Conservation (phyloP, 2,888 invertebrate species). For the Eremobia ochroleuca region DNA sequence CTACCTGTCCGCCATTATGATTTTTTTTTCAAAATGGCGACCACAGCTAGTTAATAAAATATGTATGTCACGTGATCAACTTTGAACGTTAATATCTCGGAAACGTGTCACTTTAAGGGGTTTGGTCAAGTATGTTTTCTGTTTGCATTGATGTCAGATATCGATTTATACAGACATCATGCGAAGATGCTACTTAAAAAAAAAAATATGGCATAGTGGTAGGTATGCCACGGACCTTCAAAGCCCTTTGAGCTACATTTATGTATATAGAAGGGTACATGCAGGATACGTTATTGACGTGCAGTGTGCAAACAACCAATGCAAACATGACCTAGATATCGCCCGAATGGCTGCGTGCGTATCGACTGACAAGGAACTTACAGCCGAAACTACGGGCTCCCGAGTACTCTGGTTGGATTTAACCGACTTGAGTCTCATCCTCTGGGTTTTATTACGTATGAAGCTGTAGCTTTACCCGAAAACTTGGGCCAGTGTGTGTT, state of each 20-base stretch:
- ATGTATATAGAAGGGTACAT: background rate
- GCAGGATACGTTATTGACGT: background rate
- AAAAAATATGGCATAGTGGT: background rate
- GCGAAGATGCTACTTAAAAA: background rate
- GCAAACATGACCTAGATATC: conserved; percentile 28
- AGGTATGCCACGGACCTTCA: background rate
- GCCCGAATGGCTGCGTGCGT: background rate
- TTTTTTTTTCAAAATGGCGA: no score
- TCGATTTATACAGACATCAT: background rate
- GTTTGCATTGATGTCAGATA: no score
- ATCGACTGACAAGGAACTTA: background rate
- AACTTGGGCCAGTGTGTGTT: conserved; percentile 16
- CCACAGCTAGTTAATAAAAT: no score
- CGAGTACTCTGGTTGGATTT: conserved; percentile 2
- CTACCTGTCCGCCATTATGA: no score
- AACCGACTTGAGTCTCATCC: background rate
- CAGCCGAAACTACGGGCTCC: background rate
- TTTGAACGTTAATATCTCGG: no score
- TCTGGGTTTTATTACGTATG: conserved; percentile 14
- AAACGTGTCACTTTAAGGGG: no score
- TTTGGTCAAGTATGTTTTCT: no score
- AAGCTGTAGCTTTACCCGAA: conserved; percentile 11
- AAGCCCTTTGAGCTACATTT: background rate
- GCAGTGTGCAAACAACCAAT: conserved; percentile 18
- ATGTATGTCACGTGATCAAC: no score